phyloP scores from a whole-genome alignment of 64 coral and sea anemone species.

The Hydrozoanthus tunicans region DNA sequence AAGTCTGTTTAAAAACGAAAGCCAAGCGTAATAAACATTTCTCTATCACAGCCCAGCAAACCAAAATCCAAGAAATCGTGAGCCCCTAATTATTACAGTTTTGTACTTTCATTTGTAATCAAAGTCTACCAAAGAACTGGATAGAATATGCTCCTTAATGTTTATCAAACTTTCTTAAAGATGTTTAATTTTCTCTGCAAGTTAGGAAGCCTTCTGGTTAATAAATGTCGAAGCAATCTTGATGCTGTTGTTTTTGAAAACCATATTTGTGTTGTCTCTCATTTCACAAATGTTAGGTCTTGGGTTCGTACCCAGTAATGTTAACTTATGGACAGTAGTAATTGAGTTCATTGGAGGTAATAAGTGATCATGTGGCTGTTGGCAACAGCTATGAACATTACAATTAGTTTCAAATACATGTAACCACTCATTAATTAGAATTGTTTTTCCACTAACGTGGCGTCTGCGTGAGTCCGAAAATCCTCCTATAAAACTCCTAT shows the following conservation, averaged over 20 bases:
- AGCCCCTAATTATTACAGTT: conserved; percentile 2
- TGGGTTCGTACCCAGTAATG: conserved; percentile 30
- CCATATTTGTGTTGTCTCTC: conserved; percentile 38
- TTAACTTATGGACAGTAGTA: background rate
- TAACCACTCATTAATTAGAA: background rate
- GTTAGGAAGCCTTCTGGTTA: conserved; percentile 2
- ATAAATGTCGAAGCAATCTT: conserved; percentile 12
- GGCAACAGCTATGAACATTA: background rate
- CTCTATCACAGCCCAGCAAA: conserved; percentile 42
- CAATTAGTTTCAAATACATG: too few relatives aligned
- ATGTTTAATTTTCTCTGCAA: conserved; percentile 32
- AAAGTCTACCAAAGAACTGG: conserved; percentile 26
- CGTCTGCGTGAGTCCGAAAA: conserved; percentile 26
- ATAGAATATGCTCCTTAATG: conserved; percentile 1
- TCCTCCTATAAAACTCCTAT: conserved; percentile 37
- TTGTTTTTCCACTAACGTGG: background rate
- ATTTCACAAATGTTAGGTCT: conserved; percentile 38
- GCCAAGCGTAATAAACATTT: conserved; percentile 52
- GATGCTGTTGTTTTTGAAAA: conserved; percentile 54
- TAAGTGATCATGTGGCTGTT: background rate
- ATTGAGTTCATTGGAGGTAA: background rate
- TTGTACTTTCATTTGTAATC: conserved; percentile 5
- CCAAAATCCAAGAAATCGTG: conserved; percentile 52
- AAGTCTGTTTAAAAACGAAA: conserved; percentile 1
- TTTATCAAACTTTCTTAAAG: conserved; percentile 35